Base-by-base conservation (phyloP, 2,113 vertebrate genomes). In the Laticauda colubrina region DNA sequence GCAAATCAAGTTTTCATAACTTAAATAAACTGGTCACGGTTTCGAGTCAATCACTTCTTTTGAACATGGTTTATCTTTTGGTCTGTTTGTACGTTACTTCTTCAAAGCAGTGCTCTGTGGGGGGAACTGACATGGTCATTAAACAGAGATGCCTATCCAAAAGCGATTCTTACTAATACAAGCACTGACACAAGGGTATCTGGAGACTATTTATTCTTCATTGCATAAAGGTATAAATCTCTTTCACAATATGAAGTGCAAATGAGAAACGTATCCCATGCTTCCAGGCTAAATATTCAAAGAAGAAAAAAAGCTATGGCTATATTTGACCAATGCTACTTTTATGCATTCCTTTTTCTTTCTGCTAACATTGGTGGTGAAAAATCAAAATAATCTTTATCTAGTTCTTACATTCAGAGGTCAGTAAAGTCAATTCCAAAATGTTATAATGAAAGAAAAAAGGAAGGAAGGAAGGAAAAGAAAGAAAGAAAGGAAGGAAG, bases 1-100 rank as follows among this genome's bases (percentile, higher is more conserved):
- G 90, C 90, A 43, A 61, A 20, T 75, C 2, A 69, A 53, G 18
- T 90, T 53, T 53, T 53, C 61, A 53, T 29, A n/a, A 75, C 48
- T 75, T 53, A 61, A 90, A 34, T 91, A 90, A 24, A 57, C 61
- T 92, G 29, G 26, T 81, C 24, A 87, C 10, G 93, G 93, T 59
- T 91, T 81, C 92, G 4, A n/a, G 91, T 95, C 88, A 89, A 11
- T 57, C 69, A 85, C 18, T 39, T 81, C 7, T 21, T 81, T 81
- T 81, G 75, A 48, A 88, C 39, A 93, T 64, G 56, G 88, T 24
- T 43, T 89, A 81, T 43, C 75, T 81, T 39, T 81, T 21, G 75
- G 18, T 59, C 14, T 43, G 23, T 57, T 89, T 57, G 4, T 39
- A n/a, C 53, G 89, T 29, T 61, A 51, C 1, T 11, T 59, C 43